These are phyloP conservation scores for Apotomis turbidana DNA, from an alignment of 2,888 invertebrate species.

Conservation along the genomic window DNA sequence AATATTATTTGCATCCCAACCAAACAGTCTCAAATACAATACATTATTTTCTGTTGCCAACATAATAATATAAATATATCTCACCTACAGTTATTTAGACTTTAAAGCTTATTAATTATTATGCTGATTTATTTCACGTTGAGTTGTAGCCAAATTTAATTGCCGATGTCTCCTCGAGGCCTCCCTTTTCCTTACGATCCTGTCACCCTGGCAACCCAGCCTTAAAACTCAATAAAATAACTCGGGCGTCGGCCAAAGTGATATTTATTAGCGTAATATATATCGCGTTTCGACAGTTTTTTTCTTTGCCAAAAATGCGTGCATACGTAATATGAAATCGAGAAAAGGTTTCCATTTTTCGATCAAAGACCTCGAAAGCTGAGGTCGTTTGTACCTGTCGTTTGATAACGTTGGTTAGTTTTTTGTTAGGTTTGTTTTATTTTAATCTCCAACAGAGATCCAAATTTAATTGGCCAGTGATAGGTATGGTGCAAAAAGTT, in stretches of 20 bases:
- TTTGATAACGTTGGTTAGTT: constrained; percentile 11
- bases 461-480: constrained; percentile 22
- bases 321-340: constrained; percentile 23
- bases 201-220: not conserved
- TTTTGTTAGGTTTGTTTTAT: constrained; percentile 6
- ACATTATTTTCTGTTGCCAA: not conserved
- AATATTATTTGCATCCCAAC: too few relatives aligned
- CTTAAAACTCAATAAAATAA: constrained; percentile 27
- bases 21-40: too few relatives aligned
- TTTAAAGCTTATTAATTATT: constrained; percentile 13
- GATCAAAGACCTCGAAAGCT: constrained; percentile 47
- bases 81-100: constrained; percentile 8
- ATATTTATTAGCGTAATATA: constrained; percentile 39
- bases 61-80: not conserved
- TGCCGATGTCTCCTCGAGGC: constrained; percentile 9
- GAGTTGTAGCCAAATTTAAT: not conserved
- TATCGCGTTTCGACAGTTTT: constrained; percentile 21
- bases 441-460: constrained; percentile 23
- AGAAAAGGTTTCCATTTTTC: constrained; percentile 36
- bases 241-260: constrained; percentile 20
- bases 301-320: constrained; percentile 27
- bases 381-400: constrained; percentile 44
- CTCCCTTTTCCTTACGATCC: not conserved
- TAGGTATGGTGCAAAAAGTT: constrained; percentile 6
- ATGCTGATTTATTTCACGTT: constrained; percentile 13